Evolutionary conservation across 2,888 invertebrate genomes (phyloP).

Genomic region (Atherix ibis): DNA sequence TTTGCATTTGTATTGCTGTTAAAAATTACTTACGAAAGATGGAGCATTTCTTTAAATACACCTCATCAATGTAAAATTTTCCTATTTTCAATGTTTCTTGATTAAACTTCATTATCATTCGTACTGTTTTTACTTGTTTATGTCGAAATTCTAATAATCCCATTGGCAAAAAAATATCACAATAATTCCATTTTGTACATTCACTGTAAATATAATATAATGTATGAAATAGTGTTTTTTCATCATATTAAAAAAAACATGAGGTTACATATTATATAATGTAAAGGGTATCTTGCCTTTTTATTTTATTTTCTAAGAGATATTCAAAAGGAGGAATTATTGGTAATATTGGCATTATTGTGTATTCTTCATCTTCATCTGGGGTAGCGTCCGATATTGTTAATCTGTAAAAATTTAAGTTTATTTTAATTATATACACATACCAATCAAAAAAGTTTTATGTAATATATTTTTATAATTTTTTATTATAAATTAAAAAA

Average conservation of each 20-base stretch:
- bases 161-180: conserved; percentile 2
- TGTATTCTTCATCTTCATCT: too few relatives aligned
- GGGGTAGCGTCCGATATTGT: too few relatives aligned
- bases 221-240: too few relatives aligned
- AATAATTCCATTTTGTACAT: conserved; percentile 4
- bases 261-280: neutral
- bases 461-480: too few relatives aligned
- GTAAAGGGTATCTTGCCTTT: conserved; percentile 3
- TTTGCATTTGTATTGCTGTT: too few relatives aligned
- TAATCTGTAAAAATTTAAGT: too few relatives aligned
- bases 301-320: conserved; percentile 5
- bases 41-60: conserved; percentile 1
- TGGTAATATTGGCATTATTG: conserved; percentile 4
- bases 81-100: conserved; percentile 1
- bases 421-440: too few relatives aligned
- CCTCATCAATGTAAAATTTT: conserved; percentile 4
- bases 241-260: neutral
- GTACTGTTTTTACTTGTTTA: conserved; percentile 1
- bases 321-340: conserved; percentile 4
- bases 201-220: too few relatives aligned
- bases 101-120: neutral
- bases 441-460: too few relatives aligned
- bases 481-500: too few relatives aligned
- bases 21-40: conserved; percentile 6
- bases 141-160: conserved; percentile 7